These are phyloP conservation scores for Columbina picui DNA, from an alignment of 2,113 vertebrate genomes.

Conservation along the genomic window DNA sequence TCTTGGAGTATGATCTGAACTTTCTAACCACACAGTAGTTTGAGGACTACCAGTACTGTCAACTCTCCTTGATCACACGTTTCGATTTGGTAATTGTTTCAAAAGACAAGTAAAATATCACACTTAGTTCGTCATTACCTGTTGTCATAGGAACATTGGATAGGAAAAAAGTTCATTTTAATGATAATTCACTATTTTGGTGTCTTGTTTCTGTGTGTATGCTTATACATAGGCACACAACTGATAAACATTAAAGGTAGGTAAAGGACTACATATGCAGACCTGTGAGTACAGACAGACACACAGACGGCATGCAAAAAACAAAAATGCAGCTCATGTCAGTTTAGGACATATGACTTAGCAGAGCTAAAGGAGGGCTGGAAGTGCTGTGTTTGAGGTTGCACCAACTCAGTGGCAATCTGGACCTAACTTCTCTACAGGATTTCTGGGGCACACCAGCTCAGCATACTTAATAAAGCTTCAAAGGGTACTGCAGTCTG, in stretches of 20 bases:
- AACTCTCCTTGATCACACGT: background rate
- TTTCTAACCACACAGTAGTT: background rate
- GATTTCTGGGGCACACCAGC: background rate
- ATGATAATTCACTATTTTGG: background rate
- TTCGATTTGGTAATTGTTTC: background rate
- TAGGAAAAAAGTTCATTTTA: background rate
- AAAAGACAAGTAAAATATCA: background rate
- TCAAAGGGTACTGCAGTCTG: background rate
- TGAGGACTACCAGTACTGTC: background rate
- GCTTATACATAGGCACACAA: background rate
- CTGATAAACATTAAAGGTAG: background rate
- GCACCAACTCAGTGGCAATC: background rate
- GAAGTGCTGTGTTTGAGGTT: background rate
- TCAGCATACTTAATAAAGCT: background rate
- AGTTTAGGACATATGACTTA: background rate
- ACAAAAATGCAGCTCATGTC: background rate
- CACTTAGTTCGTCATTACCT: background rate
- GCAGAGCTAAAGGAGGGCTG: background rate
- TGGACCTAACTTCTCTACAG: background rate
- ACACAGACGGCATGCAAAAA: background rate
- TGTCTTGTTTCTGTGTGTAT: fast-evolving
- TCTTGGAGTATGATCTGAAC: background rate
- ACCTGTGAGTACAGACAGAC: background rate
- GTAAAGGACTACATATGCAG: background rate
- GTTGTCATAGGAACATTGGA: background rate